Percentiles rank a stretch among this genome's conserved stretches.
Conservation (phyloP, 1,140 invertebrate species). For the Drosophila equinoxialis region DNA sequence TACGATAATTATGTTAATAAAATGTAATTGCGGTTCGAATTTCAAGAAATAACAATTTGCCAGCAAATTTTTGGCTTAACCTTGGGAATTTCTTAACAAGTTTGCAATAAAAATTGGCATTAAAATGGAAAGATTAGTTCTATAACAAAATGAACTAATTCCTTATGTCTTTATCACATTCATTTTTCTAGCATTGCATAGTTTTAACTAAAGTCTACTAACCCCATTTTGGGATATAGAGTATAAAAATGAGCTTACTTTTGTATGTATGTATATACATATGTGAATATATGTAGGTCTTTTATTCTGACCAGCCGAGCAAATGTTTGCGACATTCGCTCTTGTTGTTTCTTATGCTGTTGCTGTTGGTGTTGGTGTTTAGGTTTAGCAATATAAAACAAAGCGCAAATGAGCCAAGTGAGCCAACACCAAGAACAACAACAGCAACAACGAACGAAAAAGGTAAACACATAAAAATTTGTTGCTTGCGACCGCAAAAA, state of each 20-base stretch:
- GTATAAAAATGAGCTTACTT: not conserved
- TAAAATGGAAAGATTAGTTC: not conserved
- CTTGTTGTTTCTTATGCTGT: constrained; percentile 6
- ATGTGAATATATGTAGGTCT: not conserved
- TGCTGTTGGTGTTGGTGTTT: constrained; percentile 13
- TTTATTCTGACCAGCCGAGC: constrained; percentile 2
- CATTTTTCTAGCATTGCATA: too few species aligned
- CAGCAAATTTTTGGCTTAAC: not conserved
- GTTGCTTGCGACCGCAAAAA: constrained; percentile 55
- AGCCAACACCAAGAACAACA: constrained; percentile 20
- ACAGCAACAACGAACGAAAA: constrained; percentile 50
- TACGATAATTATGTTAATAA: constrained; percentile 69
- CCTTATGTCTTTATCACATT: too few species aligned
- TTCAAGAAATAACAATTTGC: constrained; percentile 29
- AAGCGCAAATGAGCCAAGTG: constrained; percentile 47
- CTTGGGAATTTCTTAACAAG: not conserved
- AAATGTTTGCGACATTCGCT: constrained; percentile 7
- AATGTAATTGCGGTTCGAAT: constrained; percentile 68
- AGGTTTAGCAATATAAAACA: constrained; percentile 37
- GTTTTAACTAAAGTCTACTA: not conserved
- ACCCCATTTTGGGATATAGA: not conserved
- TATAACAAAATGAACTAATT: too few species aligned
- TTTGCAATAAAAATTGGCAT: too few species aligned
- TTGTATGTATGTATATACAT: not conserved
- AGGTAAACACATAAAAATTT: constrained; percentile 78